phyloP scores from a whole-genome alignment of 2,888 invertebrate genomes.

The Laothoe populi region DNA sequence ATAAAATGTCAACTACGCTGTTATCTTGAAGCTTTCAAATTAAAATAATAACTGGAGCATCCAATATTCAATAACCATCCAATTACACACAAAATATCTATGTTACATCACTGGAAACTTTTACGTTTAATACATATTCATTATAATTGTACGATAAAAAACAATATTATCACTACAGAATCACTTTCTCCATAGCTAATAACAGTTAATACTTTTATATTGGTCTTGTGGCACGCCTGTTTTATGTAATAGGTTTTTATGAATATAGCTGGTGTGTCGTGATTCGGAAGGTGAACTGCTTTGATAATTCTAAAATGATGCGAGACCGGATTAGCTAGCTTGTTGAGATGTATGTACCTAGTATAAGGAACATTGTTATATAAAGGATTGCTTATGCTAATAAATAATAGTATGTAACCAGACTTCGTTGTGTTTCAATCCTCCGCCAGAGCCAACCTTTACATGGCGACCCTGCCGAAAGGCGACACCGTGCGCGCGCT shows the following conservation, averaged over 20 bases:
- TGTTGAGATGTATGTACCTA: background rate
- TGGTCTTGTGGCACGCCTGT: background rate
- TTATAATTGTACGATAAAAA: slow-evolving; percentile 15
- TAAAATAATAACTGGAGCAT: background rate
- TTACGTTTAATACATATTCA: slow-evolving; percentile 6
- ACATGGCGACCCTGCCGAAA: too few relatives aligned
- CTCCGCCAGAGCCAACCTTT: too few relatives aligned
- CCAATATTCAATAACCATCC: background rate
- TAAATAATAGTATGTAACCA: too few relatives aligned
- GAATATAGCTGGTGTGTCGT: background rate
- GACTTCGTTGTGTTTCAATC: too few relatives aligned
- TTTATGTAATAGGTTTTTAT: slow-evolving; percentile 7
- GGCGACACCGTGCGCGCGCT: too few relatives aligned
- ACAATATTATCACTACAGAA: slow-evolving; percentile 13
- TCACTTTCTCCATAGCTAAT: slow-evolving; percentile 16
- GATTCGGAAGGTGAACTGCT: slow-evolving; percentile 2
- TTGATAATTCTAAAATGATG: background rate
- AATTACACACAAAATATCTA: background rate
- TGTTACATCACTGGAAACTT: slow-evolving; percentile 4
- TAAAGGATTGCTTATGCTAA: too few relatives aligned
- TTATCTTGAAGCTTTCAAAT: too few relatives aligned
- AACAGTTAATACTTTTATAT: slow-evolving; percentile 16
- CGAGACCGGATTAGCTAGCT: background rate
- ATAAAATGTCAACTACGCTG: too few relatives aligned
- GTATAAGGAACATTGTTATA: too few relatives aligned